These are phyloP conservation scores for Lampris megalopsis DNA, from an alignment of 2,113 vertebrate genomes.

Conservation along the genomic window DNA sequence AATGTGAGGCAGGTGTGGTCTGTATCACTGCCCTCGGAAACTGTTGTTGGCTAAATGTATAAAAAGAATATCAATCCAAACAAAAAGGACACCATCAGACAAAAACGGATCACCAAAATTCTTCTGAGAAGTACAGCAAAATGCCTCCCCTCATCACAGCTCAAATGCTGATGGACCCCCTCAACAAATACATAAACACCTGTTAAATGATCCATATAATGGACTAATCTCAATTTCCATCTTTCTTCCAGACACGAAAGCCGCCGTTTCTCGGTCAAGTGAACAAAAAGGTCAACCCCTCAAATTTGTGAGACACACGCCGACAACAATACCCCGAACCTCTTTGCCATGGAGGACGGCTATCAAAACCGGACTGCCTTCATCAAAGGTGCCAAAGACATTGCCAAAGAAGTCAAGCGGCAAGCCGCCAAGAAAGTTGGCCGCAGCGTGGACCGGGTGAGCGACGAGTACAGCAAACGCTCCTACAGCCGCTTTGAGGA, in stretches of 20 bases:
- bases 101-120: background rate
- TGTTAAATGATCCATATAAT: background rate
- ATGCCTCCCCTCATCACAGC: background rate
- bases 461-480: constrained; percentile 92
- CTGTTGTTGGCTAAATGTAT: background rate
- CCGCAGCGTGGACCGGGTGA: constrained; percentile 88
- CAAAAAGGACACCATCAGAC: background rate
- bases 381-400: constrained; percentile 96
- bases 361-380: constrained; percentile 91
- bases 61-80: constrained; percentile 12
- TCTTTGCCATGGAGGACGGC: constrained; percentile 88
- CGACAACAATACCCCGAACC: constrained; percentile 10
- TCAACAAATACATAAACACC: background rate
- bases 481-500: constrained; percentile 95
- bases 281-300: constrained; percentile 4
- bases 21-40: background rate
- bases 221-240: constrained; percentile 12
- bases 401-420: constrained; percentile 95
- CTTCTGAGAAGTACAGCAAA: background rate
- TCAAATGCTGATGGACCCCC: background rate
- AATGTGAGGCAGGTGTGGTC: constrained; percentile 40
- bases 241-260: constrained; percentile 42
- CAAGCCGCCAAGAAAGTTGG: constrained; percentile 93
- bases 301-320: constrained; percentile 20
- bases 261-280: constrained; percentile 5